A percentile compares a stretch with the other conserved stretches of the same genome.
phyloP scores from a whole-genome alignment of 2,113 vertebrate genomes.

The Crypturellus undulatus region DNA sequence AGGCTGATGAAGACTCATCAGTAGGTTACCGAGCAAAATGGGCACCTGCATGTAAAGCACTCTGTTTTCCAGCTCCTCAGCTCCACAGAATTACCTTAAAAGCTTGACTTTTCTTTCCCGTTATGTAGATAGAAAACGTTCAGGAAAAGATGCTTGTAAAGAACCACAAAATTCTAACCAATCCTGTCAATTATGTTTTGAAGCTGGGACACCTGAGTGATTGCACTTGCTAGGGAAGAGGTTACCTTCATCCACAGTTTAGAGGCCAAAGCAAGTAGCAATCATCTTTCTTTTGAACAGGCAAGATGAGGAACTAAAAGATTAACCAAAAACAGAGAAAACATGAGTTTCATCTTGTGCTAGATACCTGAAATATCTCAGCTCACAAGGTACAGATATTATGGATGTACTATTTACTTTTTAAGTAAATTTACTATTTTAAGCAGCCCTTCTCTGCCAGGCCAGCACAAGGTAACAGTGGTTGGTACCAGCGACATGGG shows the following conservation, averaged over 20 bases:
- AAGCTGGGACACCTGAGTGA: neutral
- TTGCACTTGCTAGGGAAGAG: neutral
- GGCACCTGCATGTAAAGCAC: neutral
- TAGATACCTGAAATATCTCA: neutral
- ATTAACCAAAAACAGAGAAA: neutral
- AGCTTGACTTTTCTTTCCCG: too few species aligned
- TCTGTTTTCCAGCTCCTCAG: neutral
- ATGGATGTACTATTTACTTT: neutral
- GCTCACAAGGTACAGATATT: neutral
- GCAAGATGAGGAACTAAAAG: neutral
- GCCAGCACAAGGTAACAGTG: accelerated
- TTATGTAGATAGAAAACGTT: neutral
- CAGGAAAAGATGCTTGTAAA: neutral
- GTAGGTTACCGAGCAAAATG: neutral
- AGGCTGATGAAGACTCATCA: neutral
- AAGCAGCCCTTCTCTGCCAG: neutral
- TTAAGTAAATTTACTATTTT: neutral
- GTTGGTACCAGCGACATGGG: neutral
- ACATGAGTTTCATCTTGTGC: neutral
- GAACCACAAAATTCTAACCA: neutral
- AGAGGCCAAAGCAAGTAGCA: too few species aligned
- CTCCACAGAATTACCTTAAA: neutral
- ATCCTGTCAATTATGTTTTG: neutral
- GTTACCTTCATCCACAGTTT: neutral
- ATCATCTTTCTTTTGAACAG: neutral